phyloP scores from a whole-genome alignment of 1,140 invertebrate genomes.

The Lasaia peninsularis region DNA sequence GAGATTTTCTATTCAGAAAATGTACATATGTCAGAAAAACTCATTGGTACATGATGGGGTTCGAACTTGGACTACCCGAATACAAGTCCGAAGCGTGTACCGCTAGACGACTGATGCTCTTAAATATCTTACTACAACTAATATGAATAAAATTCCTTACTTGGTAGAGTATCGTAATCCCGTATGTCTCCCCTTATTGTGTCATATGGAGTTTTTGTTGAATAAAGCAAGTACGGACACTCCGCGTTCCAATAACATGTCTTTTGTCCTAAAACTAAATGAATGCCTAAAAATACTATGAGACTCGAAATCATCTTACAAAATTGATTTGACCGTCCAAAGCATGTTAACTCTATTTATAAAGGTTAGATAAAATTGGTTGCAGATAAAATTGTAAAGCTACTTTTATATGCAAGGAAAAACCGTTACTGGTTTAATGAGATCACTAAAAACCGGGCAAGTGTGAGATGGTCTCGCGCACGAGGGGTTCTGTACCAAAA shows the following conservation, averaged over 20 bases:
- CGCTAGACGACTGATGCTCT: too few species aligned
- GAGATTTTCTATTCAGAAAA: too few species aligned
- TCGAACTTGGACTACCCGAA: too few species aligned
- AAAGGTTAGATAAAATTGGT: not conserved
- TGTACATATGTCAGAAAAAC: too few species aligned
- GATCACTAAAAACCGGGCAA: too few species aligned
- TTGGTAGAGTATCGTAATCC: slow-evolving; percentile 31
- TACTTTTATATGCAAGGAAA: not conserved
- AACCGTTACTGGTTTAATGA: not conserved
- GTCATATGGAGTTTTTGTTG: slow-evolving; percentile 55
- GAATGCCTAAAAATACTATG: not conserved
- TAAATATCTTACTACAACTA: not conserved
- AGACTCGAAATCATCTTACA: not conserved
- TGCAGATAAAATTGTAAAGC: not conserved
- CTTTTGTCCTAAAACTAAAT: slow-evolving; percentile 1
- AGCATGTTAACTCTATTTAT: not conserved
- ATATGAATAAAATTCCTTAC: slow-evolving; percentile 10
- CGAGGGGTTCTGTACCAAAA: too few species aligned
- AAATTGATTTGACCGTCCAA: not conserved
- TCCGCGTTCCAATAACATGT: slow-evolving; percentile 49
- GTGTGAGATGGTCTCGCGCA: too few species aligned
- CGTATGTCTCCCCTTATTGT: slow-evolving; percentile 53
- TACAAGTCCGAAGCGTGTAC: too few species aligned
- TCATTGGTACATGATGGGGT: too few species aligned
- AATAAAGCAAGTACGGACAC: slow-evolving; percentile 39